Evolutionary conservation across 2,113 vertebrate genomes (phyloP).

Genomic region (Porphyrio hochstetteri): DNA sequence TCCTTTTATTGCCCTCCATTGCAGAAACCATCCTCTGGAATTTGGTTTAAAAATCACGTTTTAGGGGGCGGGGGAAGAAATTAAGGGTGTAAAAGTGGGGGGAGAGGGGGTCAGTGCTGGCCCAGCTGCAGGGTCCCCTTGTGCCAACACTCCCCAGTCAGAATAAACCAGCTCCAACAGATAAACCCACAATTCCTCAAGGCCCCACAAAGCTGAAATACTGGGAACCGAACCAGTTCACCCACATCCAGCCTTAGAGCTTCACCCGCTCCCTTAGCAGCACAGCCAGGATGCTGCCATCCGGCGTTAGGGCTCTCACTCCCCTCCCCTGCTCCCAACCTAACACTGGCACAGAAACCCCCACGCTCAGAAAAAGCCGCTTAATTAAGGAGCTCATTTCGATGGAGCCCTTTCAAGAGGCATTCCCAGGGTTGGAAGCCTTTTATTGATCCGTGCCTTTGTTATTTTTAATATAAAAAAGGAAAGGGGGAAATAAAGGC

Average conservation of each 20-base stretch:
- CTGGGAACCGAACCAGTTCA: neutral
- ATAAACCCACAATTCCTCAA: neutral
- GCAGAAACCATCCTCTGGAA: neutral
- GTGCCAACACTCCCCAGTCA: neutral
- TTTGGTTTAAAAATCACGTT: neutral
- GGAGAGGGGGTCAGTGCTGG: neutral
- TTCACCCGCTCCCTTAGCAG: neutral
- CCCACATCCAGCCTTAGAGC: neutral
- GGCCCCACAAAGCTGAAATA: neutral
- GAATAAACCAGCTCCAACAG: neutral
- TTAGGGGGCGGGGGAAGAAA: neutral
- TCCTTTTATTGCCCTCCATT: neutral
- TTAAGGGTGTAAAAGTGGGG: neutral
- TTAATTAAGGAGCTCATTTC: neutral
- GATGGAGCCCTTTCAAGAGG: neutral
- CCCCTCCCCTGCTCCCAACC: neutral
- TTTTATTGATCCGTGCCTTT: neutral
- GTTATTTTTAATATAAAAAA: neutral
- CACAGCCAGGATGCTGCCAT: neutral
- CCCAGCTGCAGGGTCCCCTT: neutral
- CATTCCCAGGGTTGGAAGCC: neutral
- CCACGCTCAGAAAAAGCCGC: neutral
- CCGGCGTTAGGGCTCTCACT: neutral
- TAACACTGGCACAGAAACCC: neutral
- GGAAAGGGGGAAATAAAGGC: rapidly evolving